phyloP scores from a whole-genome alignment of 2,797 vertebrate species.

The Brotula barbata region DNA sequence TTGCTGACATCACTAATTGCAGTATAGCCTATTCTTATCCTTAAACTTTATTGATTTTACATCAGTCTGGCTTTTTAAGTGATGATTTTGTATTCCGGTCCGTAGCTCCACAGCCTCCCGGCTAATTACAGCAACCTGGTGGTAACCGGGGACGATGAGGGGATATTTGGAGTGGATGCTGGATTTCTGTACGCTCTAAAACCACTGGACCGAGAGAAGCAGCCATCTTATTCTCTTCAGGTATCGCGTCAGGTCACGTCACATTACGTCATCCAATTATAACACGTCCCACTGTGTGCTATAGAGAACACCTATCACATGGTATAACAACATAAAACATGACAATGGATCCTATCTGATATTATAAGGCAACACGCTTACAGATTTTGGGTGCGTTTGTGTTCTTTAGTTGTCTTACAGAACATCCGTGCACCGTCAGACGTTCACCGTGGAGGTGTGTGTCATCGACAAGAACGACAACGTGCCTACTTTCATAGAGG shows the following conservation, averaged over 20 bases:
- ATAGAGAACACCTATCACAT: neutral
- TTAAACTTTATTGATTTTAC: slow-evolving; percentile 2
- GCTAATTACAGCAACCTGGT: slow-evolving; percentile 73
- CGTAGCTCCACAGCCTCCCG: slow-evolving; percentile 75
- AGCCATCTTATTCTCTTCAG: slow-evolving; percentile 83
- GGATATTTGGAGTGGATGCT: slow-evolving; percentile 84
- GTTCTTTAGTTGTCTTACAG: slow-evolving; percentile 74
- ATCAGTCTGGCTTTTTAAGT: slow-evolving; percentile 9
- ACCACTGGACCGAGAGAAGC: slow-evolving; percentile 86
- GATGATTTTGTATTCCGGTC: slow-evolving; percentile 7
- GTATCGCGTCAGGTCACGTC: slow-evolving; percentile 54
- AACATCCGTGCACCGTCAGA: slow-evolving; percentile 71
- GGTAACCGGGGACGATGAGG: slow-evolving; percentile 76
- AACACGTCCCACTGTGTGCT: too few species aligned
- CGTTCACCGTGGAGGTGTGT: slow-evolving; percentile 75
- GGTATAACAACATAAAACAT: neutral
- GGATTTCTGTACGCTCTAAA: slow-evolving; percentile 82
- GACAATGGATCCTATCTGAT: too few species aligned
- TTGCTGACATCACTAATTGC: neutral
- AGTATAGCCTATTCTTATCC: neutral
- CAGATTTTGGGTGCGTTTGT: slow-evolving; percentile 5
- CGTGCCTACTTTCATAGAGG: slow-evolving; percentile 76
- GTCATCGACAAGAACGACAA: slow-evolving; percentile 85
- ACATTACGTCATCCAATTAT: too few species aligned
- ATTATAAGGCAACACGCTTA: neutral